Conservation (phyloP, 2,888 invertebrate species). For the Leistus spinibarbis region DNA sequence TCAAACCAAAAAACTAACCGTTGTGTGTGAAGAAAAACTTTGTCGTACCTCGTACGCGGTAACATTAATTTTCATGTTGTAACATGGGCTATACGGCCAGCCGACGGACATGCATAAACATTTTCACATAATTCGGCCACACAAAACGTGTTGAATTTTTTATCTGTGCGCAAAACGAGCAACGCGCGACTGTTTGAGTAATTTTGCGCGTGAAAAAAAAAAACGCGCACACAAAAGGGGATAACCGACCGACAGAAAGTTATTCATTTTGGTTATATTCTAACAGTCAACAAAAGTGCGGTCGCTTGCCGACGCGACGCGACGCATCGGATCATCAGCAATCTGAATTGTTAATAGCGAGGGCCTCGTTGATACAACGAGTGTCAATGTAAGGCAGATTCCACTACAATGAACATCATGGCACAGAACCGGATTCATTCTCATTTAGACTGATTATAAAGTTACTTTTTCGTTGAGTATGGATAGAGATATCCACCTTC, state of each 20-base stretch:
- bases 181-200: background rate
- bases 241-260: constrained; percentile 24
- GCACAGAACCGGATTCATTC: constrained; percentile 10
- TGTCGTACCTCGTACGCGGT: constrained; percentile 26
- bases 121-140: constrained; percentile 23
- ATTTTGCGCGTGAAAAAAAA: constrained; percentile 15
- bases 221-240: constrained; percentile 9
- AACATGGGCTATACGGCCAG: background rate
- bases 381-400: constrained; percentile 36
- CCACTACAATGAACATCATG: constrained; percentile 29
- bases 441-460: background rate
- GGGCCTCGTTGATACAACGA: constrained; percentile 42
- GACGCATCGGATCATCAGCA: constrained; percentile 51
- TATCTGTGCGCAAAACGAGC: constrained; percentile 52
- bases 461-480: background rate
- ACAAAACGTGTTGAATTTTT: constrained; percentile 53
- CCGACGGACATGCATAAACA: constrained; percentile 33
- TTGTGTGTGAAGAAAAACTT: constrained; percentile 29
- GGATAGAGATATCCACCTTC: too few relatives aligned
- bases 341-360: constrained; percentile 55
- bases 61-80: constrained; percentile 35
- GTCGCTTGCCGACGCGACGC: constrained; percentile 40
- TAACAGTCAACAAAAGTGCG: constrained; percentile 50
- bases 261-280: constrained; percentile 48
- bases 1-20: constrained; percentile 31